Conservation (phyloP, 2,888 invertebrate genomes). For the Eupeodes luniger region DNA sequence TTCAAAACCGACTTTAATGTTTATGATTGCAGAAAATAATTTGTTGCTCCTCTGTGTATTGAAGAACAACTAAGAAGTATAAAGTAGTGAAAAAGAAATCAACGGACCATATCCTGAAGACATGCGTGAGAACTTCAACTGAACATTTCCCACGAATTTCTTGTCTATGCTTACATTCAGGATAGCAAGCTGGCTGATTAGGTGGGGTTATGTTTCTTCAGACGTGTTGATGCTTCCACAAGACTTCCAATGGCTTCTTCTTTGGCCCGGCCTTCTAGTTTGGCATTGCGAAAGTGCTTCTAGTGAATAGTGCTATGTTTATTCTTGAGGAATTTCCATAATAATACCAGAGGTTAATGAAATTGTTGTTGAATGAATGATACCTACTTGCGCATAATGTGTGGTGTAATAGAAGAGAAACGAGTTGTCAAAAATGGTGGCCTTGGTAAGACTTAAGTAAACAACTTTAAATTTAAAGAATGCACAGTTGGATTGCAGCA, state of each 20-base stretch:
- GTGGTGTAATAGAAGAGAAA: background rate
- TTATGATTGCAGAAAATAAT: constrained; percentile 64
- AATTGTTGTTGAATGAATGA: constrained; percentile 60
- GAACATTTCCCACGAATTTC: constrained; percentile 51
- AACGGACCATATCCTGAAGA: constrained; percentile 81
- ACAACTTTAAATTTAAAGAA: constrained; percentile 14
- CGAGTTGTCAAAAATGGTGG: background rate
- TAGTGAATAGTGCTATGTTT: constrained; percentile 50
- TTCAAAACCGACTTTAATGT: constrained; percentile 47
- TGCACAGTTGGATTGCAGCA: constrained; percentile 4
- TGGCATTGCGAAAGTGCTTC: constrained; percentile 55
- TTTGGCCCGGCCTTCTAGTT: background rate
- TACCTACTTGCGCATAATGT: constrained; percentile 9
- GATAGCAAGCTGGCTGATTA: background rate
- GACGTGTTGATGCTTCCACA: constrained; percentile 8
- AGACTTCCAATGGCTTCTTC: constrained; percentile 55
- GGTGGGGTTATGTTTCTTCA: background rate
- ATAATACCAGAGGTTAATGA: constrained; percentile 51
- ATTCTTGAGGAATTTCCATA: constrained; percentile 62
- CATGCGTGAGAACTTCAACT: constrained; percentile 82
- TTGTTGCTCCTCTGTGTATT: constrained; percentile 9
- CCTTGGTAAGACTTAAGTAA: constrained; percentile 33
- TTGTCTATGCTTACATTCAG: background rate
- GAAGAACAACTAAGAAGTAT: constrained; percentile 9
- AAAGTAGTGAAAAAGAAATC: constrained; percentile 25